Base-by-base conservation (phyloP, 2,113 vertebrate genomes). In the Zonotrichia leucophrys region DNA sequence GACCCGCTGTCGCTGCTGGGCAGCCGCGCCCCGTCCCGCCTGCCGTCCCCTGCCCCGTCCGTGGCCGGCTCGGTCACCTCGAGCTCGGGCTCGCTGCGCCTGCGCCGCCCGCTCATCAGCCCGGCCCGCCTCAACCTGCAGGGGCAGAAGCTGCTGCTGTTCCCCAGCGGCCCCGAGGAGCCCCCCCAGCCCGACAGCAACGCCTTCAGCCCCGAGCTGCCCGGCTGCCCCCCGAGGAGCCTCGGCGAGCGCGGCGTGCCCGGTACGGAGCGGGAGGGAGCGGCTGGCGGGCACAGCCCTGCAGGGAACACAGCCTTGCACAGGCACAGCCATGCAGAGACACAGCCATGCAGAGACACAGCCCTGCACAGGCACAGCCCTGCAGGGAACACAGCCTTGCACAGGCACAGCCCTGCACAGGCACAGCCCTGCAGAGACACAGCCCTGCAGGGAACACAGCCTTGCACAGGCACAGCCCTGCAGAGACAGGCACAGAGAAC, bases 61-160 rank as follows among this genome's bases (percentile, higher is more conserved):
- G 95, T 99, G 16, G 98, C 99, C 0, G 98, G 98, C 25, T 99
- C 99, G 0, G 97, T 98, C 37, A 97, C 98, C 3, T 99, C 99
- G 93, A 99, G 98, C 89, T 98, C 98, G 0, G 96, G 99, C 17
- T 99, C 99, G 2, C 97, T 98, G 96, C 97, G 98, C 17, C 98
- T 98, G 31, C 98, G 99, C 12, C 98, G 99, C 4, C 99, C 99
- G 0, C 98, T 99, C 93, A 99, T 99, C 98, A 99, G 99, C 95
- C 99, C 99, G 0, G 99, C 99, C 2, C 98, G 99, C 33, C 98
- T 99, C 88, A 99, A 99, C 97, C 98, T 99, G 56, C 94, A 98
- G 42, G 98, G 99, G 0, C 98, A 98, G 93, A 99, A 98, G 78
- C 98, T 99, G 30, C 97, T 98, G 83, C 98, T 99, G 23, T 99